Percentiles rank a stretch among this genome's conserved stretches.
Conservation (phyloP, 2,113 vertebrate genomes). For the Chaenocephalus aceratus region DNA sequence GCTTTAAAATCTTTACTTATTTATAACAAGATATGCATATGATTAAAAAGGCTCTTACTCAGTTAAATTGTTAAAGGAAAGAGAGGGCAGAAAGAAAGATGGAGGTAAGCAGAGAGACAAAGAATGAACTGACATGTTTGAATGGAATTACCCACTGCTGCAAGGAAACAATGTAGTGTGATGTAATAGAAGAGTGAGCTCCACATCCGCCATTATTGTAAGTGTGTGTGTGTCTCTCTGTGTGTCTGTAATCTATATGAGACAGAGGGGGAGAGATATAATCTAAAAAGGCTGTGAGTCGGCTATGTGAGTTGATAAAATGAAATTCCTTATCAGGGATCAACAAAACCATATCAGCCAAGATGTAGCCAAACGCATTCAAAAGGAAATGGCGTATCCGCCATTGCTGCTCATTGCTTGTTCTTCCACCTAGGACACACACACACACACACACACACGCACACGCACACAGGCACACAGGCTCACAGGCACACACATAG, state of each 20-base stretch:
- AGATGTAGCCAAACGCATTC: slow-evolving; percentile 1
- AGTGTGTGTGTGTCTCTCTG: background rate
- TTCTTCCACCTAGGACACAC: slow-evolving; percentile 43
- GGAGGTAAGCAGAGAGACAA: background rate
- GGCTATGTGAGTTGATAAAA: background rate
- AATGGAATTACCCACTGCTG: background rate
- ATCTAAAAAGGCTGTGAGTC: background rate
- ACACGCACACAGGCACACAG: slow-evolving; percentile 5
- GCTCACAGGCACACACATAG: slow-evolving; percentile 8
- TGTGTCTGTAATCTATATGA: background rate
- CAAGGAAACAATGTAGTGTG: background rate
- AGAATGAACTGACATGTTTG: background rate
- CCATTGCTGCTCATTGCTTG: slow-evolving; percentile 64
- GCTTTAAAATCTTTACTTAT: too few relatives aligned
- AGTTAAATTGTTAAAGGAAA: background rate
- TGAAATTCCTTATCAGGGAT: background rate
- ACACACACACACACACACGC: background rate
- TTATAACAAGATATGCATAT: too few relatives aligned
- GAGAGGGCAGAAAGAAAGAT: background rate
- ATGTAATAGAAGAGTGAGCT: background rate
- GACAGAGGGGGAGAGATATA: background rate
- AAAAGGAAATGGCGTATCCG: slow-evolving; percentile 70
- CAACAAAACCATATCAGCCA: slow-evolving; percentile 6
- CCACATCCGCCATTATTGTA: slow-evolving; percentile 13
- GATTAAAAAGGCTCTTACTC: too few relatives aligned